Conservation (phyloP, 2,797 vertebrate genomes). For the Muscicapa striata region DNA sequence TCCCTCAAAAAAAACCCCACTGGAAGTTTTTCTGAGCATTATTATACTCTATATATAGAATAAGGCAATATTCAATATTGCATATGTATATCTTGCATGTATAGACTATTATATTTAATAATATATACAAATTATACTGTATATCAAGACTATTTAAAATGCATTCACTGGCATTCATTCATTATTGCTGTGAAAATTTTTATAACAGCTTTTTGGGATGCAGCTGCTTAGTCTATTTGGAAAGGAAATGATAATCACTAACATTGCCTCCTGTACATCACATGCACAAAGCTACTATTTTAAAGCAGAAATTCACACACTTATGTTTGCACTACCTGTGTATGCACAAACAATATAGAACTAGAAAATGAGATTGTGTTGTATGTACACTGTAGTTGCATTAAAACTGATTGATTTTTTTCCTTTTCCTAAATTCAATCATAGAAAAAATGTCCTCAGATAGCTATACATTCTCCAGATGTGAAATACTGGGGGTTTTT, state of each 20-base stretch:
- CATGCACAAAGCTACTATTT: background rate
- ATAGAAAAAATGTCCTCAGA: background rate
- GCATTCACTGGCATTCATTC: background rate
- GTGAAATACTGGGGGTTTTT: background rate
- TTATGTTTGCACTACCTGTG: background rate
- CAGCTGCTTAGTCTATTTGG: background rate
- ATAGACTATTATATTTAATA: background rate
- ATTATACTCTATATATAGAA: background rate
- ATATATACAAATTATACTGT: background rate
- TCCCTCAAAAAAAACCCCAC: background rate
- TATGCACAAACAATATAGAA: background rate
- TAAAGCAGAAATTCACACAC: background rate
- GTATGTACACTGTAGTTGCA: background rate
- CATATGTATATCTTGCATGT: background rate
- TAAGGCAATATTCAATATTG: background rate
- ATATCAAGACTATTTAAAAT: background rate
- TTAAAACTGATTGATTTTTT: background rate
- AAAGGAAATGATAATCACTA: background rate
- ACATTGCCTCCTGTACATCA: background rate
- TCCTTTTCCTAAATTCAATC: background rate
- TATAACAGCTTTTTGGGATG: background rate
- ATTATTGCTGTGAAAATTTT: background rate
- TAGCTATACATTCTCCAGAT: background rate
- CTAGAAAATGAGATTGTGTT: background rate
- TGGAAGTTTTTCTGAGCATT: background rate